Conservation (phyloP, 2,888 invertebrate species). For the Drosophila dives region DNA sequence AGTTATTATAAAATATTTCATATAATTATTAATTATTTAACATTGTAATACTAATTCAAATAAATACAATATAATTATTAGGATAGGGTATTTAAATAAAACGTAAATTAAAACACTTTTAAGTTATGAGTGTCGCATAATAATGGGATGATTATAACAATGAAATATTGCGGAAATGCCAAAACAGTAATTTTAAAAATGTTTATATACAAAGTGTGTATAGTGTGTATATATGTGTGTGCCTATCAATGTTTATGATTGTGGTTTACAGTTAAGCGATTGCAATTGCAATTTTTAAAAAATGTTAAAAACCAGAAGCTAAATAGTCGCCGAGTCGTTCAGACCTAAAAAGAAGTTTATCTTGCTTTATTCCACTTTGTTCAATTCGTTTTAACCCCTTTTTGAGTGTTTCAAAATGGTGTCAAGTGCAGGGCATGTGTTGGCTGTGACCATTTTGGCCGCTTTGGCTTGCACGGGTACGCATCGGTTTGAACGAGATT, state of each 20-base stretch:
- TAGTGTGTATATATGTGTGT: constrained; percentile 27
- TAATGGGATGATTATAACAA: constrained; percentile 15
- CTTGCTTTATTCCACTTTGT: neutral
- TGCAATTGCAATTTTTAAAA: constrained; percentile 18
- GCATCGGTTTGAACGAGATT: constrained; percentile 19
- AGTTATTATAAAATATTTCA: neutral
- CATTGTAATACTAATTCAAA: neutral
- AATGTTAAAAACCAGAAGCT: constrained; percentile 43
- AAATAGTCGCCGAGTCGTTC: constrained; percentile 42
- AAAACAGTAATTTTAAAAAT: constrained; percentile 25
- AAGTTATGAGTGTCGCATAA: constrained; percentile 20
- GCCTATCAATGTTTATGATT: no score
- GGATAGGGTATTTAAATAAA: neutral
- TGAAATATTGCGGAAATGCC: constrained; percentile 14
- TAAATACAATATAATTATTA: neutral
- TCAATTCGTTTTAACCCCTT: neutral
- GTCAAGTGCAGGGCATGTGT: constrained; percentile 71
- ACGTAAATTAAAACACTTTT: constrained; percentile 10
- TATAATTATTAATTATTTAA: neutral
- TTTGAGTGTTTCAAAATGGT: constrained; percentile 66
- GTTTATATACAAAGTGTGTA: constrained; percentile 4
- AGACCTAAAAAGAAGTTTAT: constrained; percentile 38
- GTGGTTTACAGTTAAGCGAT: constrained; percentile 6
- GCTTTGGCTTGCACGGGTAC: constrained; percentile 78
- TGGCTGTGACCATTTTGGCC: constrained; percentile 76